Evolutionary conservation across 2,797 vertebrate species (phyloP), one percentile per base, ranked within the genome.

Genomic region (Cyprinella venusta): DNA sequence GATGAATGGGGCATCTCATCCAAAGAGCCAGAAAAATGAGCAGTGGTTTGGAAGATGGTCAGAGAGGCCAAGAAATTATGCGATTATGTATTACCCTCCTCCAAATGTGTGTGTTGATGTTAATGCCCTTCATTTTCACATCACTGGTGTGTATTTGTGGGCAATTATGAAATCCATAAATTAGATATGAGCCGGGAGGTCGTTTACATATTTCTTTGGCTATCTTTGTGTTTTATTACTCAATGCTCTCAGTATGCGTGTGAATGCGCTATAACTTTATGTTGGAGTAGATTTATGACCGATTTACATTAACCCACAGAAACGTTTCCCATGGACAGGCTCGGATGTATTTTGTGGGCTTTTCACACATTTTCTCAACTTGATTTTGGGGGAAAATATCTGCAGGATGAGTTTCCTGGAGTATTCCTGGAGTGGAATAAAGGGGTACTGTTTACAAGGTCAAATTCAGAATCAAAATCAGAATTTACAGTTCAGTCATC

Each of bases 41-140:
- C 48, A 12, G 50, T 54, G 64, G 68, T 71, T 76, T 81, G n/a
- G 56, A 64, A 76, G 72, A 69, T 48, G 75, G 64, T 83, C 65
- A 83, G 19, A 70, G 36, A 77, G 74, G 78, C 48, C 78, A 69
- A 78, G 67, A 40, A 68, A 72, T 78, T 19, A 61, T 56, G 56
- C 18, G 40, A 64, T 63, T 78, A 45, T 80, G 52, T 33, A 30
- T 38, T 56, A 75, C 63, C 52, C 76, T 85, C 79, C 63, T 74
- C 48, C 63, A 63, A 63, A 64, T 33, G 15, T 74, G 59, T 68
- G 19, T 68, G 54, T 21, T 75, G 33, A 74, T 40, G 59, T 83
- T 82, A 86, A 82, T 79, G 33, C 64, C 50, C 61, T 72, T 45
- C 85, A 72, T 83, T 74, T 76, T 83, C 42, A 76, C 77, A 83